A percentile compares a stretch with the other conserved stretches of the same genome.
These are phyloP conservation scores for Oncopeltus fasciatus DNA, from an alignment of 1,140 invertebrate genomes.

Conservation along the genomic window DNA sequence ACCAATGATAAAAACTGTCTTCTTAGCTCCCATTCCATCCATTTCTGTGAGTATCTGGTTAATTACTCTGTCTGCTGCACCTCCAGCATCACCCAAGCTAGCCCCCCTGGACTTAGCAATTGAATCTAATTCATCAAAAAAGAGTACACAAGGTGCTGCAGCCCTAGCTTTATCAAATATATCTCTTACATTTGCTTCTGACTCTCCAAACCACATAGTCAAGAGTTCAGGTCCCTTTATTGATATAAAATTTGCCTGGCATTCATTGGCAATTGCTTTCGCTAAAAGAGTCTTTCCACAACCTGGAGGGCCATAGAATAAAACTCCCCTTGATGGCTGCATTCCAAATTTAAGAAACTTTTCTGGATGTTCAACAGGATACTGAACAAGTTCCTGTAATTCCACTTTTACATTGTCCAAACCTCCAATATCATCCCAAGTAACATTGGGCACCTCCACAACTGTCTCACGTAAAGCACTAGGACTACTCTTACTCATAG, in stretches of 20 bases:
- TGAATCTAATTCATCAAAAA: slow-evolving; percentile 98
- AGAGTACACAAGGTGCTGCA: slow-evolving; percentile 95
- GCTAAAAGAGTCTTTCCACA: slow-evolving; percentile 82
- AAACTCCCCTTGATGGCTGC: slow-evolving; percentile 93
- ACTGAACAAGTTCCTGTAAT: slow-evolving; percentile 91
- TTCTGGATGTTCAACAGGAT: slow-evolving; percentile 98
- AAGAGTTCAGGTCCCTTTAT: slow-evolving; percentile 96
- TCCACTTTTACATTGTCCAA: slow-evolving; percentile 91
- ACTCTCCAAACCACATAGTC: slow-evolving; percentile 99
- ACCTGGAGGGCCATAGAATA: slow-evolving; percentile 98
- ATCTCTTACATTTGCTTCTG: slow-evolving; percentile 95
- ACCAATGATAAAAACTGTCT: slow-evolving; percentile 99
- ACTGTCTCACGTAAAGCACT: slow-evolving; percentile 94
- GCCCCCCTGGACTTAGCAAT: slow-evolving; percentile 90
- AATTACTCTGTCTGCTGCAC: slow-evolving; percentile 96
- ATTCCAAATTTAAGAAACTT: slow-evolving; percentile 99
- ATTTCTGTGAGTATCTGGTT: slow-evolving; percentile 99
- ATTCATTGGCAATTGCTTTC: slow-evolving; percentile 95
- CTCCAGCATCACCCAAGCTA: slow-evolving; percentile 88
- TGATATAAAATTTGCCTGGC: slow-evolving; percentile 98
- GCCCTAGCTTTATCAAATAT: slow-evolving; percentile 98
- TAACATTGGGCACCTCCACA: slow-evolving; percentile 56
- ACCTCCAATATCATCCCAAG: slow-evolving; percentile 81
- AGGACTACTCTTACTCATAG: slow-evolving; percentile 95
- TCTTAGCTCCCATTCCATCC: slow-evolving; percentile 89